Evolutionary conservation across 2,888 invertebrate species (phyloP).

Genomic region (Dolichopus griseipennis): DNA sequence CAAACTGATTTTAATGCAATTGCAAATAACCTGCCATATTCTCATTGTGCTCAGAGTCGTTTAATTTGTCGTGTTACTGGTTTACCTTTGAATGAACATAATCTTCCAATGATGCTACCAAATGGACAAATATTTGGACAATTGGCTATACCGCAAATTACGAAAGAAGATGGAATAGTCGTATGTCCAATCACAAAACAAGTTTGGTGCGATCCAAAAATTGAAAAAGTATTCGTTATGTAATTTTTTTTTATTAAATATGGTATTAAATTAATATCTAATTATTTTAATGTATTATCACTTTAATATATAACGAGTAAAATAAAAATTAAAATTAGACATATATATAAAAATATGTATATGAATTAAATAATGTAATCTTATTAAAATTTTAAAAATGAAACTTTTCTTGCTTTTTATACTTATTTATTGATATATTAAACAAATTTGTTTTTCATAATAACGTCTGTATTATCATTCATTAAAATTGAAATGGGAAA

Average conservation of each 20-base stretch:
- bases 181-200: constrained; percentile 92
- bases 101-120: constrained; percentile 97
- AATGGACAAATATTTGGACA: constrained; percentile 96
- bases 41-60: constrained; percentile 93
- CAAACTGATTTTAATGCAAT: constrained; percentile 77
- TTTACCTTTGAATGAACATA: constrained; percentile 89
- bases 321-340: too few species aligned
- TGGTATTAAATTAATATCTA: too few species aligned
- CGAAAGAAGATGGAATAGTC: constrained; percentile 85
- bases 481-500: too few species aligned
- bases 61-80: constrained; percentile 88
- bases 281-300: too few species aligned
- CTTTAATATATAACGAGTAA: too few species aligned
- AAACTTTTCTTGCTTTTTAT: too few species aligned
- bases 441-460: too few species aligned
- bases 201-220: constrained; percentile 79
- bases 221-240: constrained; percentile 97
- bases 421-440: too few species aligned
- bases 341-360: too few species aligned
- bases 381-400: too few species aligned
- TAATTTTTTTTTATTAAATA: constrained; percentile 43
- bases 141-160: constrained; percentile 84
- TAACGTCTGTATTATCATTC: too few species aligned
- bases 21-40: constrained; percentile 80
- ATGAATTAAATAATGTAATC: too few species aligned